Conservation (phyloP, 2,797 vertebrate genomes). For the Iguana delicatissima region DNA sequence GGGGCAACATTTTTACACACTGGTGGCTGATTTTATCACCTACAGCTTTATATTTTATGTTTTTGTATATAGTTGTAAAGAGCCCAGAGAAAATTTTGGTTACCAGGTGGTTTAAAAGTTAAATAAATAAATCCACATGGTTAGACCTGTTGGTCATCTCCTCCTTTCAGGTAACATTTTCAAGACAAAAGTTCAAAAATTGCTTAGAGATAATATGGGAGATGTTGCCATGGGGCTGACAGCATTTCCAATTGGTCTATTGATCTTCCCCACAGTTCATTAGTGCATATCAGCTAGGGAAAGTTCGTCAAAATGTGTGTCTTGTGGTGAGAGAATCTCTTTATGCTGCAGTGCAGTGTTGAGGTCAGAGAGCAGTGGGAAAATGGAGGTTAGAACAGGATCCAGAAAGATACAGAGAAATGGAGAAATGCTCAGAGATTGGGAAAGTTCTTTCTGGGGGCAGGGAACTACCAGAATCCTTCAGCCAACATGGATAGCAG, state of each 20-base stretch:
- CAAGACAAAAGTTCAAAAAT: conserved; percentile 16
- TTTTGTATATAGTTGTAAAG: not conserved
- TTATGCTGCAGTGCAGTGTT: not conserved
- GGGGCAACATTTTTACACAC: not conserved
- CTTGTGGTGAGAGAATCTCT: not conserved
- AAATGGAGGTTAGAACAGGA: not conserved
- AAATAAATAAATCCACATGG: not conserved
- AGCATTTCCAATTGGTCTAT: conserved; percentile 40
- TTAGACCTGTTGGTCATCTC: not conserved
- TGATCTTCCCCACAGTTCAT: conserved; percentile 41
- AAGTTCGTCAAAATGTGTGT: not conserved
- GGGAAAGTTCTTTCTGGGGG: too few relatives aligned
- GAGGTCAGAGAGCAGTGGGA: not conserved
- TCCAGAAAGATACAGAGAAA: not conserved
- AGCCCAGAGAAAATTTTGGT: not conserved
- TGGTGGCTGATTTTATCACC: not conserved
- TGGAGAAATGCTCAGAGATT: not conserved
- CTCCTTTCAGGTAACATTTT: conserved; percentile 14
- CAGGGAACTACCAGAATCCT: too few relatives aligned
- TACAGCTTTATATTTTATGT: not conserved
- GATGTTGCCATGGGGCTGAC: conserved; percentile 37
- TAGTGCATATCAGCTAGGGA: conserved; percentile 21
- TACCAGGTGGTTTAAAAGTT: not conserved
- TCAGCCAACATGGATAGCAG: too few relatives aligned
- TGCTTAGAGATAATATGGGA: conserved; percentile 58